phyloP scores from a whole-genome alignment of 2,113 vertebrate genomes.

The Bufo bufo region DNA sequence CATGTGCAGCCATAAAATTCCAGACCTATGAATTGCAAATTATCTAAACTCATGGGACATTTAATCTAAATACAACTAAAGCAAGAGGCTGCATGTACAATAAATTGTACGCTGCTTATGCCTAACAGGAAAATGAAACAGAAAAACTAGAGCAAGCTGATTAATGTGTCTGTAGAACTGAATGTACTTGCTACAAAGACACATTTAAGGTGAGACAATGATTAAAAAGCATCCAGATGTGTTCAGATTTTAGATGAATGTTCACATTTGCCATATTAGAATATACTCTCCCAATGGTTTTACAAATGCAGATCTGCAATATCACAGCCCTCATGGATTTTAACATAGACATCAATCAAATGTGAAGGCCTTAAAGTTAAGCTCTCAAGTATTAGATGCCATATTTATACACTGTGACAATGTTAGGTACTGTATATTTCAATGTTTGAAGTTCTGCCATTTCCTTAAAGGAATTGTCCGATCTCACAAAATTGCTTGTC shows the following conservation, averaged over 20 bases:
- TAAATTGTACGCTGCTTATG: constrained; percentile 36
- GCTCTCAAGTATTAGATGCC: not conserved
- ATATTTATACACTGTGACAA: not conserved
- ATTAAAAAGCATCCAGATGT: not conserved
- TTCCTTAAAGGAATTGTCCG: too few species aligned
- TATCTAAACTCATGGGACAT: constrained; percentile 38
- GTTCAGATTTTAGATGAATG: constrained; percentile 1
- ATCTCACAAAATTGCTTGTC: too few species aligned
- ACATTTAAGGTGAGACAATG: constrained; percentile 8
- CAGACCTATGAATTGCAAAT: constrained; percentile 52
- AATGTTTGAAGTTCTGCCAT: too few species aligned
- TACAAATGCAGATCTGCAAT: not conserved
- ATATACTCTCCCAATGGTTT: not conserved
- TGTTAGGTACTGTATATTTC: not conserved
- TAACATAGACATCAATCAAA: not conserved
- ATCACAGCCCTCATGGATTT: not conserved
- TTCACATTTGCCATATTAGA: not conserved
- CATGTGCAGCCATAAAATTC: constrained; percentile 42
- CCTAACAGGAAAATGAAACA: constrained; percentile 27
- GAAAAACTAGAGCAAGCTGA: constrained; percentile 40
- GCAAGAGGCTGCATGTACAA: constrained; percentile 18
- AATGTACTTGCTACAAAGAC: constrained; percentile 20
- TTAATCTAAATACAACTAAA: constrained; percentile 35
- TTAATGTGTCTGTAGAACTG: constrained; percentile 1
- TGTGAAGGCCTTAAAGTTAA: not conserved